These are phyloP conservation scores for Dynastes tityus DNA, from an alignment of 2,888 invertebrate genomes.

Conservation along the genomic window DNA sequence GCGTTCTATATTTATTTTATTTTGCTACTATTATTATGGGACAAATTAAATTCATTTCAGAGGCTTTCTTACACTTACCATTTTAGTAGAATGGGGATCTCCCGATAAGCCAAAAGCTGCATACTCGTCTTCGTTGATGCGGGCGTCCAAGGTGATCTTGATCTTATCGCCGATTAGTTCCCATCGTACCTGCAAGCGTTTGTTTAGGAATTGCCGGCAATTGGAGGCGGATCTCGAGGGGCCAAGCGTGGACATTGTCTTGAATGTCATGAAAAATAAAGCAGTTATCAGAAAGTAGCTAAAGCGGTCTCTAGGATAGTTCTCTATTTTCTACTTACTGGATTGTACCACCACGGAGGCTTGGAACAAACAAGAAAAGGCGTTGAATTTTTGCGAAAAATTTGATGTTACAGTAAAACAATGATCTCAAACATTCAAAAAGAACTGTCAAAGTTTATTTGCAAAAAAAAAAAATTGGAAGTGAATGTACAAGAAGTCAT, in stretches of 20 bases:
- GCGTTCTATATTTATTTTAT: too few relatives aligned
- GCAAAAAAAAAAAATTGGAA: too few relatives aligned
- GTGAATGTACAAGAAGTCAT: too few relatives aligned
- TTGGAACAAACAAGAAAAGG: conserved; percentile 66
- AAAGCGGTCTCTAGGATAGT: background rate
- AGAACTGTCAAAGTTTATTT: too few relatives aligned
- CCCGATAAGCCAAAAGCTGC: conserved; percentile 92
- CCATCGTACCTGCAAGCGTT: conserved; percentile 91
- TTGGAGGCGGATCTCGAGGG: conserved; percentile 77
- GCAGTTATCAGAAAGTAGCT: conserved; percentile 56
- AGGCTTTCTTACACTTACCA: conserved; percentile 70
- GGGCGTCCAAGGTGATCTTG: conserved; percentile 84
- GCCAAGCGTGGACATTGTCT: conserved; percentile 86
- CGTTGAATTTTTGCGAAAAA: background rate
- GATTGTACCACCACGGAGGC: conserved; percentile 96
- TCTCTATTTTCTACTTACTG: conserved; percentile 79
- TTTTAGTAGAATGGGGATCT: conserved; percentile 80
- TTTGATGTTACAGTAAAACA: too few relatives aligned
- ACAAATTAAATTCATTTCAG: too few relatives aligned
- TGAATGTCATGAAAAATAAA: conserved; percentile 64
- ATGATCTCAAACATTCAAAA: too few relatives aligned
- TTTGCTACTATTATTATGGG: too few relatives aligned
- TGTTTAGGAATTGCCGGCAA: conserved; percentile 88
- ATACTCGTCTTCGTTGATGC: conserved; percentile 88
- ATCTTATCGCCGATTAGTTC: conserved; percentile 83